Evolutionary conservation across 2,888 invertebrate species (phyloP), one percentile per base, ranked within the genome.

Genomic region (Spilarctia lutea): DNA sequence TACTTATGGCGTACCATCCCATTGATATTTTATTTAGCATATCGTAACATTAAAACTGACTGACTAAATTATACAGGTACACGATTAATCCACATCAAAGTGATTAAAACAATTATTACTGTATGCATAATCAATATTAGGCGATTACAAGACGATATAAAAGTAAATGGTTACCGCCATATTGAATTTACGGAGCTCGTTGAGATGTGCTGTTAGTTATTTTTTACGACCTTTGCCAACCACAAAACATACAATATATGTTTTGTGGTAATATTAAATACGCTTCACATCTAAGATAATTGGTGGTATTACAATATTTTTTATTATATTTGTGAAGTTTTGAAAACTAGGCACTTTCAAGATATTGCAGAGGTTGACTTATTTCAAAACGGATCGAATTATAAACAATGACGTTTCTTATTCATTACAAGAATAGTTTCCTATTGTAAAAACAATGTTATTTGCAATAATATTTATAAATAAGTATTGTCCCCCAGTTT

Each of bases 231-330:
- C 91, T 91, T 90, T 88, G 81, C 48, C 48, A 48, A 18, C 4
- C 48, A 20, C 52, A 52, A 42, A 89, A 84, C 87, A 86, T 27
- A 60, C 13, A 27, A 84, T 81, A 83, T 81, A 77, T 81, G 78
- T 83, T 86, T 86, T 89, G 88, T 81, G 89, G 90, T 82, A 74
- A 84, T 81, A 71, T 70, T 88, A 84, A 81, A 87, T 81, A 83
- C 84, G 86, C 87, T 88, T 85, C 80, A 83, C 80, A 86, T 83
- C 81, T 81, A 79, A 72, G 76, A 81, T 82, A 73, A 71, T 73
- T 81, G 3, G 35, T 35, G 7, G 2, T 45, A 45, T 80, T 79
- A 39, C 2, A 4, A 39, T 39, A 10, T 78, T 83, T 86, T 86
- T 80, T 27, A 42, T 42, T 4, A 67, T 42, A 67, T 66, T 39